A percentile compares a stretch with the other conserved stretches of the same genome.
These are phyloP conservation scores for Orthosia cruda DNA, from an alignment of 2,888 invertebrate genomes.

Conservation along the genomic window DNA sequence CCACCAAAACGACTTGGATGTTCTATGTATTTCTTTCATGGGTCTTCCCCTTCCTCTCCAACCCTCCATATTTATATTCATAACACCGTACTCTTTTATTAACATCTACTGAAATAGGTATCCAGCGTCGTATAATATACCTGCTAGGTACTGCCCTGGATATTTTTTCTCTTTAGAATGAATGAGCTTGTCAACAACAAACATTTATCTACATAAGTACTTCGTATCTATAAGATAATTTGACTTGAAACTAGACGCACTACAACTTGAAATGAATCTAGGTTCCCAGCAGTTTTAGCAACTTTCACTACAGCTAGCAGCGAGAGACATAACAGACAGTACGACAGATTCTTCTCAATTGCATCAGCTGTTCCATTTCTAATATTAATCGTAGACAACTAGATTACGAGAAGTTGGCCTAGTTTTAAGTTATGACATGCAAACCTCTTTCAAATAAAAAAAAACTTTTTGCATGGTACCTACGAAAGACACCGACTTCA, in stretches of 20 bases:
- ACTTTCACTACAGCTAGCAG: conserved; percentile 36
- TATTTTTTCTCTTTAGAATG: neutral
- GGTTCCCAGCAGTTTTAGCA: neutral
- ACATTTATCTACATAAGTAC: neutral
- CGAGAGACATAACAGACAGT: neutral
- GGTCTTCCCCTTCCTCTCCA: too few species aligned
- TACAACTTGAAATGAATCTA: conserved; percentile 8
- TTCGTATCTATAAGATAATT: neutral
- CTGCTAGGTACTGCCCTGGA: neutral
- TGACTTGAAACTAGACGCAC: conserved; percentile 14
- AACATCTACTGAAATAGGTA: too few species aligned
- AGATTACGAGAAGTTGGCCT: neutral
- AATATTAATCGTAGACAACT: neutral
- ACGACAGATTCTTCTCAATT: conserved; percentile 6
- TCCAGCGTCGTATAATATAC: too few species aligned
- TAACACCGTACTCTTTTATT: too few species aligned
- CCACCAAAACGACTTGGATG: too few species aligned
- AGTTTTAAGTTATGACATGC: neutral
- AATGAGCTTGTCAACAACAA: neutral
- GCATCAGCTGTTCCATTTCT: neutral
- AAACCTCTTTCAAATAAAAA: too few species aligned
- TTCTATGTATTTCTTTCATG: too few species aligned
- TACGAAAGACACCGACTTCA: too few species aligned
- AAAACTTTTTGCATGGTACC: too few species aligned
- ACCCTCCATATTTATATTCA: too few species aligned